These are phyloP conservation scores for Crematogaster levior DNA, from an alignment of 2,888 invertebrate genomes.

Conservation along the genomic window DNA sequence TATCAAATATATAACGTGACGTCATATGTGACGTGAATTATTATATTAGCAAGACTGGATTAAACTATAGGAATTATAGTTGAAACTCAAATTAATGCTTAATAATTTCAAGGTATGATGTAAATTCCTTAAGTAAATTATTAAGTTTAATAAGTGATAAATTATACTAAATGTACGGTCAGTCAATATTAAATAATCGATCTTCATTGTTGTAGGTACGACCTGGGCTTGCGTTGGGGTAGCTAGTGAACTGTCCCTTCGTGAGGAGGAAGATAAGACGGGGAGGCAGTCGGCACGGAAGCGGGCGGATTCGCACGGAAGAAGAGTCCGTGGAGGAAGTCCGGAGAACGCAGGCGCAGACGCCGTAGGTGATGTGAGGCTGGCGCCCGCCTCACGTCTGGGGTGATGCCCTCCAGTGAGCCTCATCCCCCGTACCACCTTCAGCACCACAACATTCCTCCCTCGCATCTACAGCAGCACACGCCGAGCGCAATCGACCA, in stretches of 20 bases:
- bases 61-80: too few relatives aligned
- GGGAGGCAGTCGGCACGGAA: slow-evolving; percentile 64
- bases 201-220: slow-evolving; percentile 79
- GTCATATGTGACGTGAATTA: too few relatives aligned
- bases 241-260: slow-evolving; percentile 80
- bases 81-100: too few relatives aligned
- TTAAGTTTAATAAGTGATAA: too few relatives aligned
- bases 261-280: slow-evolving; percentile 72
- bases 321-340: slow-evolving; percentile 73
- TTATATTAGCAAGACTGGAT: too few relatives aligned
- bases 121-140: too few relatives aligned
- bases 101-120: too few relatives aligned
- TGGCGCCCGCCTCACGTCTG: slow-evolving; percentile 85
- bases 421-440: slow-evolving; percentile 85
- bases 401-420: slow-evolving; percentile 86
- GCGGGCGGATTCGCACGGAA: slow-evolving; percentile 68
- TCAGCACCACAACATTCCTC: slow-evolving; percentile 84
- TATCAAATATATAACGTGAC: too few relatives aligned
- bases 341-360: slow-evolving; percentile 78
- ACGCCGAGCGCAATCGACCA: slow-evolving; percentile 82
- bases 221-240: slow-evolving; percentile 84
- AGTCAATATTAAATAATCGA: not conserved
- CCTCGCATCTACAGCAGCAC: slow-evolving; percentile 82
- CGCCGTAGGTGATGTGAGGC: slow-evolving; percentile 85
- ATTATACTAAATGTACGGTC: too few relatives aligned